phyloP scores from a whole-genome alignment of 1,140 invertebrate genomes.

The Brachionus calyciflorus region DNA sequence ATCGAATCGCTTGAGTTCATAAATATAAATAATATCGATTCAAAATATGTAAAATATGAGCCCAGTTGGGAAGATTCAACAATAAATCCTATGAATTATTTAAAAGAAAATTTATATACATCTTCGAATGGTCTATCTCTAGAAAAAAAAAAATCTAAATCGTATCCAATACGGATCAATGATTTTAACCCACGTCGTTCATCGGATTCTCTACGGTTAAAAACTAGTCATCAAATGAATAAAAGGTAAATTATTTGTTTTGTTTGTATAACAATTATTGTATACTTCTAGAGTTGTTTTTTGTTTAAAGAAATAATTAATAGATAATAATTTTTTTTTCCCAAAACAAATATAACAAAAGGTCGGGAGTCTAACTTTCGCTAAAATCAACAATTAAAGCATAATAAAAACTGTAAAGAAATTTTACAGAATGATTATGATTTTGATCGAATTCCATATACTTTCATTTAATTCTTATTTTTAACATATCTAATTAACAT shows the following conservation, averaged over 20 bases:
- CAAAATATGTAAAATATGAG: constrained; percentile 12
- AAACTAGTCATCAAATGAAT: not conserved
- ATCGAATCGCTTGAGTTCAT: constrained; percentile 31
- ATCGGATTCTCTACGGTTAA: not conserved
- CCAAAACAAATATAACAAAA: not conserved
- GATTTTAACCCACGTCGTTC: not conserved
- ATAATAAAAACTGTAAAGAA: no score
- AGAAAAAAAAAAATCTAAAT: not conserved
- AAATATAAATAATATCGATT: not conserved
- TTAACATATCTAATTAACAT: no score
- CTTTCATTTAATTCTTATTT: no score
- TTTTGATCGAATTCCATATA: no score
- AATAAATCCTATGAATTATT: not conserved
- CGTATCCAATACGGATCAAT: not conserved
- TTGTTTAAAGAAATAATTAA: not conserved
- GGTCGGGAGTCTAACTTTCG: not conserved
- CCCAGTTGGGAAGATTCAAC: constrained; percentile 30
- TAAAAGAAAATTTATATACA: constrained; percentile 4
- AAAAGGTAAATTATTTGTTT: constrained; percentile 21
- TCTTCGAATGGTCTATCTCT: not conserved
- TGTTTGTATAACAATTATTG: no score
- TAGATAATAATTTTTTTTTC: no score
- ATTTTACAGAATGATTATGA: no score
- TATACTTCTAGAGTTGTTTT: not conserved
- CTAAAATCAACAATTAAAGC: no score